Evolutionary conservation across 2,113 vertebrate species (phyloP).

Genomic region (Mormyrus lacerda): DNA sequence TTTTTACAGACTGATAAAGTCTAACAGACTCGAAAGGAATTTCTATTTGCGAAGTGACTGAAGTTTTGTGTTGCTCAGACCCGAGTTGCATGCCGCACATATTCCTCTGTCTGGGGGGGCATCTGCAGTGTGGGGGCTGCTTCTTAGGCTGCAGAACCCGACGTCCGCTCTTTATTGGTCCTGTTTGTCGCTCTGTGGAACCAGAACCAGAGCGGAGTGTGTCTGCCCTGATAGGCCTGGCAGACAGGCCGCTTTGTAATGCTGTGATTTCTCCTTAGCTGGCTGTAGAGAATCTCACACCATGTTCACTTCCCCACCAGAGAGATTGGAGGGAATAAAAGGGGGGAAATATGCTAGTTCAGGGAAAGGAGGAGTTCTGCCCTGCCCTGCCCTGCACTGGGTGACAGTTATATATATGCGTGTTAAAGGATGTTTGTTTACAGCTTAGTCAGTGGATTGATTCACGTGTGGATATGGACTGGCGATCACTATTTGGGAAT

Average conservation of each 20-base stretch:
- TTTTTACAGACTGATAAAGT: neutral
- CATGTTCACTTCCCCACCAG: neutral
- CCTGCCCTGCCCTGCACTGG: neutral
- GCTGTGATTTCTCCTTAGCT: neutral
- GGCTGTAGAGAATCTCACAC: neutral
- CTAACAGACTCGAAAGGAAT: neutral
- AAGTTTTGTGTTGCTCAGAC: neutral
- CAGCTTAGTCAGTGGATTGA: neutral
- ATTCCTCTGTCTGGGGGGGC: neutral
- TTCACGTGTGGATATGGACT: neutral
- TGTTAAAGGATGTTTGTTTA: neutral
- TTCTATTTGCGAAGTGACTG: neutral
- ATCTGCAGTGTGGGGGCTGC: neutral
- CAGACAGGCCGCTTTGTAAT: neutral
- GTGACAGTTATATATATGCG: neutral
- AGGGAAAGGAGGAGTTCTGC: neutral
- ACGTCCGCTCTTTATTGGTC: neutral
- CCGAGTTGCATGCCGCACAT: neutral
- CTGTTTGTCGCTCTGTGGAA: neutral
- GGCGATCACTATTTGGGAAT: neutral
- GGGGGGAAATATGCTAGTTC: neutral
- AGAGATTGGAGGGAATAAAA: neutral
- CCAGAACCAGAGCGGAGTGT: neutral
- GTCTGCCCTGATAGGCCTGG: neutral
- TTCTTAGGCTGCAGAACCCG: neutral